Percentiles rank a stretch among this genome's conserved stretches.
phyloP scores from a whole-genome alignment of 2,113 vertebrate species.

The Micronisus gabar region DNA sequence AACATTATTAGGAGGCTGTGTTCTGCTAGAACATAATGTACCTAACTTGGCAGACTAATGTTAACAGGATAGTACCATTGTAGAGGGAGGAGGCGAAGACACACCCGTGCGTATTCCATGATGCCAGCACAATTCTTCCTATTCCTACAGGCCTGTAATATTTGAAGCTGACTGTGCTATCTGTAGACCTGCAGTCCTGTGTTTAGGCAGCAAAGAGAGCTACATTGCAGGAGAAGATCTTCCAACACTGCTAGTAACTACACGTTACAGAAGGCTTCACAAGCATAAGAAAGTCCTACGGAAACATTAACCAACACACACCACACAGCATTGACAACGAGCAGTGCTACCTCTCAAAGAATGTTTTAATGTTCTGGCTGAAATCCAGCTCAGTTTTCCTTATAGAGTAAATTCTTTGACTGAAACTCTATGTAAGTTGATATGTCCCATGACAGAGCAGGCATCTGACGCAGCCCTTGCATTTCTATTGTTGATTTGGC shows the following conservation, averaged over 20 bases:
- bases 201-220: neutral
- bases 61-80: conserved; percentile 24
- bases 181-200: neutral
- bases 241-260: neutral
- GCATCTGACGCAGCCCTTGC: neutral
- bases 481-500: neutral
- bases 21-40: neutral
- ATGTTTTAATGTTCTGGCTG: neutral
- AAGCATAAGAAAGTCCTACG: fast-evolving
- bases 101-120: neutral
- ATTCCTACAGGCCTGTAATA: neutral
- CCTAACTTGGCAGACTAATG: conserved; percentile 6
- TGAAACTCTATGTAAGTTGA: neutral
- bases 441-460: neutral
- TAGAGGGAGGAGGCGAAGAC: conserved; percentile 15
- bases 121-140: neutral
- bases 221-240: neutral
- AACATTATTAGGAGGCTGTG: neutral
- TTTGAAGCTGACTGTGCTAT: neutral
- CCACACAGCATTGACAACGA: neutral
- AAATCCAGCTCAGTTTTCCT: neutral
- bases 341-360: neutral
- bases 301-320: neutral
- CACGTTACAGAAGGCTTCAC: neutral
- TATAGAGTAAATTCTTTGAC: neutral